phyloP scores from a whole-genome alignment of 2,888 invertebrate species.

The Physocephala rufipes region DNA sequence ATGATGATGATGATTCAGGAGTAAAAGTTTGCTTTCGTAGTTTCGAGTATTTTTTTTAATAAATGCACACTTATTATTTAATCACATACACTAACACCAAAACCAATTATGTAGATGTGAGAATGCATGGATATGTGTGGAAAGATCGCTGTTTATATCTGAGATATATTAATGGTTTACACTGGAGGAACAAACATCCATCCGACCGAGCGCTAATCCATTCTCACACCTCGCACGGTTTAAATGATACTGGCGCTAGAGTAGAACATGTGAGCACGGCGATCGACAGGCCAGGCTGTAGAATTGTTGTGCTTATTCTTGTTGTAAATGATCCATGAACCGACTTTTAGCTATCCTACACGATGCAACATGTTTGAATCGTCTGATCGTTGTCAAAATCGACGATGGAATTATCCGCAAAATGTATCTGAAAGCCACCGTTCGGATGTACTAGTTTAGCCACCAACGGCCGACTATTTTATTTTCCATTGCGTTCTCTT shows the following conservation, averaged over 20 bases:
- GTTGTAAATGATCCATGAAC: constrained; percentile 11
- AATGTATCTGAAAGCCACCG: too few relatives aligned
- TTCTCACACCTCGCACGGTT: constrained; percentile 26
- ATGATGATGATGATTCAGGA: constrained; percentile 47
- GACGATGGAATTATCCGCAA: background rate
- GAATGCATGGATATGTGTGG: background rate
- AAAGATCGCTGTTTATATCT: constrained; percentile 24
- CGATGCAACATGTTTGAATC: constrained; percentile 26
- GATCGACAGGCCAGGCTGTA: background rate
- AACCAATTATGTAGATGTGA: constrained; percentile 5
- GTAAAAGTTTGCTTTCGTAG: constrained; percentile 5
- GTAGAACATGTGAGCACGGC: background rate
- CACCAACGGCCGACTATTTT: too few relatives aligned
- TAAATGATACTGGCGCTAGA: constrained; percentile 21
- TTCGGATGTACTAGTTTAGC: too few relatives aligned
- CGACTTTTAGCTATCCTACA: background rate
- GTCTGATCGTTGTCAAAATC: background rate
- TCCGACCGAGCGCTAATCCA: background rate
- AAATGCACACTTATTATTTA: constrained; percentile 1
- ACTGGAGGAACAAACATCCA: background rate
- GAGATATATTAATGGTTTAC: constrained; percentile 7
- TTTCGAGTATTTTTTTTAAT: background rate
- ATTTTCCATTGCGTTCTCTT: too few relatives aligned
- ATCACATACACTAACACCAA: constrained; percentile 19
- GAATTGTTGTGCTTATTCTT: background rate